Evolutionary conservation across 2,888 invertebrate species (phyloP), one percentile per base, ranked within the genome.

Genomic region (Hydrotaea diabolus): DNA sequence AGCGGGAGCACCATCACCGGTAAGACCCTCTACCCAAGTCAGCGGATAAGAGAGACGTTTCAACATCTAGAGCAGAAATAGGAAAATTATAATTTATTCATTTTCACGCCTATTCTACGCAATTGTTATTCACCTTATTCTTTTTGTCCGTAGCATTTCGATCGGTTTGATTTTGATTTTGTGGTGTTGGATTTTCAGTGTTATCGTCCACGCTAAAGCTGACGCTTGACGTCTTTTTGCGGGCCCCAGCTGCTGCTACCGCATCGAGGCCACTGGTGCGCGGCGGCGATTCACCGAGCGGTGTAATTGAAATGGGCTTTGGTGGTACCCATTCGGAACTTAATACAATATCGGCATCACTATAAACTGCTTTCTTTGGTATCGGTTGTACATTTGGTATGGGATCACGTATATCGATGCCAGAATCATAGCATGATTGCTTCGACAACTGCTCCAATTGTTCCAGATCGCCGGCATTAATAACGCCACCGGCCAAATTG

Each of bases 11-110:
- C 90, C 93, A 86, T 97, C 97, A 80, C 96, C 96, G 0, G 96
- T 96, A 57, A 97, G 93, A 1, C 97, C 97, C 92, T 97, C 97
- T 94, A 97, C 97, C 97, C 97, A 97, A 1, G 97, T 96, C 76
- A 98, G 93, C 17, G 98, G 98, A 93, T 98, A 97, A 0, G 97
- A 97, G 83, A 98, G 95, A 88, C 97, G 95, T 93, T 98, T 98
- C 88, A 98, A 93, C 96, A 97, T 97, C 97, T 98, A 90, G n/a
- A 93, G 92, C 77, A 46, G 77, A 62, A 19, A 82, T 21, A 26
- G 13, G 53, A n/a, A 23, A 57, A 57, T 17, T 21, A 13, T 15
- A 23, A 13, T 31, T 31, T 31, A 31, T 31, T 31, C 17, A 1
- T 2, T 46, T 17, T 46, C 21, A 46, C 39, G 11, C 0, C 9